Evolutionary conservation across 2,888 invertebrate species (phyloP), one percentile per base, ranked within the genome.

Genomic region (Syrphus vitripennis): DNA sequence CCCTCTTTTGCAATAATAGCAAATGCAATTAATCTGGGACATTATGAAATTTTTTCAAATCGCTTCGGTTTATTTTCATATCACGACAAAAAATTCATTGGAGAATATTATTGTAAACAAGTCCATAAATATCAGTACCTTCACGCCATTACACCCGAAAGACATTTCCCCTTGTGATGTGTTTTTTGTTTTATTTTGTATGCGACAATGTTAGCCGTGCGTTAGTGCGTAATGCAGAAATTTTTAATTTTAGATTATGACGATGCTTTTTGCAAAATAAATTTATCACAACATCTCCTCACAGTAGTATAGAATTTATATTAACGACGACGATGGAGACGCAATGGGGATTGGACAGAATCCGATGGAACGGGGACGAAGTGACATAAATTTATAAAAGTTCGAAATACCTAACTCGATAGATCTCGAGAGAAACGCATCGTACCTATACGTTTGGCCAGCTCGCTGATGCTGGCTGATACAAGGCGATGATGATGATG

Each of bases 231-330:
- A 72, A 31, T 77, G 76, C 69, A 71, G 42, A 53, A 55, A 76
- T 76, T 67, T 71, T 63, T 76, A 75, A 76, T 69, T 69, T 77
- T 81, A 80, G 65, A 50, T 67, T 72, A 81, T 84, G 84, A 84
- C 81, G 81, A 71, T 67, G 72, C 76, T 29, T 31, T 76, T 76
- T 53, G 53, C 71, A 72, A 80, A n/a, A 81, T 81, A 84, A 76
- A 80, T 80, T 80, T 67, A 80, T 80, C 84, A 67, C 75, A 71
- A 67, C 75, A 71, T 74, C 61, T 74, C 26, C 14, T 34, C 34
- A 19, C 34, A 34, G n/a, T n/a, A n/a, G n/a, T n/a, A n/a, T n/a
- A n/a, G 48, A 55, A 61, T 29, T n/a, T 42, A 71, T 72, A 59
- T 78, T 40, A 42, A 29, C 16, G 29, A 7, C 3, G 24, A 57